These are phyloP conservation scores for human DNA, from an alignment of 2,113 vertebrate species.

Conservation along the genomic window GRCh38 chr21:15044001-15044500, in stretches of 20 bases:
- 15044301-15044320: not conserved
- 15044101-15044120: not conserved
- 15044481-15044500: not conserved
- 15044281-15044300: not conserved
- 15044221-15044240: conserved; percentile 18
- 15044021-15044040: too few relatives aligned
- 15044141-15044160: not conserved
- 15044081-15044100: too few relatives aligned
- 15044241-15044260: not conserved
- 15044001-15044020: too few relatives aligned
- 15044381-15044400: not conserved
- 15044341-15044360: not conserved
- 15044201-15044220: not conserved
- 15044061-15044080: too few relatives aligned
- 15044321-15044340: not conserved
- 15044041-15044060: too few relatives aligned
- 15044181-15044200: not conserved
- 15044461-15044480: not conserved
- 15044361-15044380: not conserved
- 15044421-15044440: not conserved
- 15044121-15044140: not conserved
- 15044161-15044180: not conserved
- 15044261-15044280: not conserved
- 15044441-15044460: not conserved
- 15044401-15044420: not conserved